Evolutionary conservation across 2,888 invertebrate species (phyloP), one percentile per base, ranked within the genome.

Genomic region (Syritta pipiens): DNA sequence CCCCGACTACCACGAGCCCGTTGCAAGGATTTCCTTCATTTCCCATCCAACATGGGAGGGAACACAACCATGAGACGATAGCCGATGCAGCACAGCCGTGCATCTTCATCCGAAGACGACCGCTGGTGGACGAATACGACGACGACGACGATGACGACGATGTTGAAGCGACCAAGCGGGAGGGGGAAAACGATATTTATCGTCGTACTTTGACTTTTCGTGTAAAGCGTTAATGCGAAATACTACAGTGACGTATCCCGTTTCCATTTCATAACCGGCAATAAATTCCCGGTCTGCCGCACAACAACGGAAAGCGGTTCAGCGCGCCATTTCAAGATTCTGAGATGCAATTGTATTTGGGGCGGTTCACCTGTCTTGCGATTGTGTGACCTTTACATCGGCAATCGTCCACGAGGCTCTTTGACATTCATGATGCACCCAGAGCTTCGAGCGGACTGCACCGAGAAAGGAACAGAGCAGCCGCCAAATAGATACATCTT

Each of bases 311-410:
- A 60, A 60, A 67, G 26, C 40, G 10, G 42, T 37, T 62, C 51
- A 63, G 51, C 49, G 44, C 30, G 53, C 44, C 57, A 57, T 72
- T 72, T 53, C n/a, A 17, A 17, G 5, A 60, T 55, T 72, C 49
- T 44, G 37, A 79, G 62, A 60, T 60, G 62, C 57, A 79, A 68
- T 79, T 65, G 65, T 28, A 57, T 74, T 67, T 79, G 79, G 79
- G 79, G 79, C 79, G 79, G 67, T 79, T 68, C 79, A 79, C 68
- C 68, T 68, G 62, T 62, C 60, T 60, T 28, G 46, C 24, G 35
- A 67, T 59, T 68, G 76, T 67, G 35, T 53, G 74, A 79, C 79
- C 79, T 79, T 79, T 79, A 46, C 57, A 74, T 12, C 74, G 35
- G 37, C 42, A 42, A 32, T n/a, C 65, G 74, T 55, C 72, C 79